A percentile compares a stretch with the other conserved stretches of the same genome.
Conservation (phyloP, 2,888 invertebrate species). For the Drosophila flavopinicola region DNA sequence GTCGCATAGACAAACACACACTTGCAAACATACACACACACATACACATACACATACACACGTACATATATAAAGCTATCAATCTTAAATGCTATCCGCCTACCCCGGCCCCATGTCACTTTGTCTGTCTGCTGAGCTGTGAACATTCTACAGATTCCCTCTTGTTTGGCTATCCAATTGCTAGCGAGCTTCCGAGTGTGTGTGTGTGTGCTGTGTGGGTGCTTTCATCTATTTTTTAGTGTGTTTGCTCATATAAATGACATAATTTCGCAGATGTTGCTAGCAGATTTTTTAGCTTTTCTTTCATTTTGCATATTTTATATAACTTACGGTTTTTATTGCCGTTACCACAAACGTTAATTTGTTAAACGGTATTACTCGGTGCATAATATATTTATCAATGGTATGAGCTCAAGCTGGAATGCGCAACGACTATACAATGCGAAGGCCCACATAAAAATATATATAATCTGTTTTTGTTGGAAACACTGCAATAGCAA, state of each 20-base stretch:
- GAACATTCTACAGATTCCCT: constrained; percentile 60
- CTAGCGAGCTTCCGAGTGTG: constrained; percentile 10
- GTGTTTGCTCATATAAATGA: constrained; percentile 78
- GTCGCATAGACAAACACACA: constrained; percentile 18
- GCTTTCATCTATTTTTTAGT: constrained; percentile 73
- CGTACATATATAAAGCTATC: constrained; percentile 27
- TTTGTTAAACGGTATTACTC: constrained; percentile 74
- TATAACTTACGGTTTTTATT: constrained; percentile 62
- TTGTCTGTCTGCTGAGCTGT: constrained; percentile 57
- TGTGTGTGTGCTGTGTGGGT: constrained; percentile 29
- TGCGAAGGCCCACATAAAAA: not conserved
- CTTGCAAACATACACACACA: constrained; percentile 6
- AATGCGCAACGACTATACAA: constrained; percentile 16
- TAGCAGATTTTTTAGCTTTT: constrained; percentile 45
- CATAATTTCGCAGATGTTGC: constrained; percentile 77
- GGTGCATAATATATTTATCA: constrained; percentile 59
- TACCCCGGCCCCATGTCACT: constrained; percentile 20
- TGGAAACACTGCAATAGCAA: too few relatives aligned
- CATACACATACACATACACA: constrained; percentile 13
- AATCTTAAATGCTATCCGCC: constrained; percentile 48
- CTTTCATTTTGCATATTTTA: constrained; percentile 63
- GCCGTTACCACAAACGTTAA: constrained; percentile 60
- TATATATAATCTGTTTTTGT: too few relatives aligned
- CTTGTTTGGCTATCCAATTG: constrained; percentile 68
- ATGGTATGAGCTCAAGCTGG: constrained; percentile 60